These are phyloP conservation scores for Zeus faber DNA, from an alignment of 2,113 vertebrate genomes.

Conservation along the genomic window DNA sequence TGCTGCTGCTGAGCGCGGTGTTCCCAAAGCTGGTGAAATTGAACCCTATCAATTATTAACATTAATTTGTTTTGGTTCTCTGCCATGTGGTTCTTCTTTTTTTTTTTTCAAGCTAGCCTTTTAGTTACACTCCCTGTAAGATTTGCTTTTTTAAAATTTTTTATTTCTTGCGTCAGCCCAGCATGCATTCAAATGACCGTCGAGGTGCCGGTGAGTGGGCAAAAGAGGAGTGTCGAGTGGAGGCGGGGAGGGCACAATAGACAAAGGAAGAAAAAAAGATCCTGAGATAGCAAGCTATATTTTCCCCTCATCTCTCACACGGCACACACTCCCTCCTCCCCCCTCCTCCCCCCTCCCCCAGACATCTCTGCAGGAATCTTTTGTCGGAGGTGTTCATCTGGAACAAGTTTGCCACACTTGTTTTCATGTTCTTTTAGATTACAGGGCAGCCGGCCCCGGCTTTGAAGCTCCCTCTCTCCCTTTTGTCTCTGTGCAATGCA, in stretches of 20 bases:
- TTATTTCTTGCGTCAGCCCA: no score
- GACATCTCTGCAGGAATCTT: slow-evolving; percentile 87
- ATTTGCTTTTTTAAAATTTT: slow-evolving; percentile 28
- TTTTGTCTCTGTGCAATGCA: slow-evolving; percentile 97
- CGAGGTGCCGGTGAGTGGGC: slow-evolving; percentile 5
- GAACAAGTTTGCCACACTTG: slow-evolving; percentile 99
- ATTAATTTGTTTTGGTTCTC: slow-evolving; percentile 64
- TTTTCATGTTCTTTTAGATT: slow-evolving; percentile 99
- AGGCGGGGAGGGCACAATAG: slow-evolving; percentile 33
- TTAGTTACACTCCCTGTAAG: slow-evolving; percentile 41
- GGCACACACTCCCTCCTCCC: slow-evolving; percentile 51
- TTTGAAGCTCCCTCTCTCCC: slow-evolving; percentile 84
- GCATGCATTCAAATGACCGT: slow-evolving; percentile 48
- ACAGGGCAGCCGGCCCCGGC: slow-evolving; percentile 94
- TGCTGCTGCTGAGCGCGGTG: slow-evolving; percentile 52
- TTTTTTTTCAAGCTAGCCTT: slow-evolving; percentile 47
- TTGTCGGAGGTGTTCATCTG: slow-evolving; percentile 99
- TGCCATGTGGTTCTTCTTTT: slow-evolving; percentile 42
- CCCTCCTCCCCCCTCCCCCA: slow-evolving; percentile 62
- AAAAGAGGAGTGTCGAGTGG: slow-evolving; percentile 28
- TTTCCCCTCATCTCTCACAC: slow-evolving; percentile 54
- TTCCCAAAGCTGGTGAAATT: slow-evolving; percentile 62
- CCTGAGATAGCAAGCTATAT: neutral
- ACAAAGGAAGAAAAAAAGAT: slow-evolving; percentile 10
- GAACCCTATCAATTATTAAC: slow-evolving; percentile 70